phyloP scores from a whole-genome alignment of 2,113 vertebrate species.

The Polypterus senegalus region DNA sequence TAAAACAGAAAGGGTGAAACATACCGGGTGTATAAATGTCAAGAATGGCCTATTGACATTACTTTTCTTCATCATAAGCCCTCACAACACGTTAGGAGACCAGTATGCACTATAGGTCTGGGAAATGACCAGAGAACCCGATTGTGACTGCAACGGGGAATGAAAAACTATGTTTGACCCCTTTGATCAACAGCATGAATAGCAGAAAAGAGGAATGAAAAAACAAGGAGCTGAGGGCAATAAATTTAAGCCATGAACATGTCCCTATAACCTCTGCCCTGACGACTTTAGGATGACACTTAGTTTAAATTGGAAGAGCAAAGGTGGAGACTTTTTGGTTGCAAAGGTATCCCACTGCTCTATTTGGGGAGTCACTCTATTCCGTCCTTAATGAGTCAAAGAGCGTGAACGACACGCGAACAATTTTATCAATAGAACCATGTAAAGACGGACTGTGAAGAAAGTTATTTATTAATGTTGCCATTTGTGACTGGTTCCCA shows the following conservation, averaged over 20 bases:
- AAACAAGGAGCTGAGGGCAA: conserved; percentile 60
- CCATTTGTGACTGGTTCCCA: conserved; percentile 84
- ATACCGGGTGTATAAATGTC: no score
- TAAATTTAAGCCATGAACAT: conserved; percentile 72
- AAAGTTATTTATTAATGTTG: conserved; percentile 94
- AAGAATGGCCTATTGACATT: no score
- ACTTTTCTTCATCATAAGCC: no score
- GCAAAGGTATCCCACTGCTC: conserved; percentile 53
- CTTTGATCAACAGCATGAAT: conserved; percentile 57
- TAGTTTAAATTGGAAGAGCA: conserved; percentile 41
- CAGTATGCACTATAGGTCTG: background rate
- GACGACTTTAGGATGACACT: conserved; percentile 52
- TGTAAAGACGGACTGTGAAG: conserved; percentile 76
- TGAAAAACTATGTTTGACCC: conserved; percentile 41
- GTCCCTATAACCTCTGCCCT: conserved; percentile 78
- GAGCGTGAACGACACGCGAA: conserved; percentile 94
- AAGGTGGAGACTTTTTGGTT: conserved; percentile 40
- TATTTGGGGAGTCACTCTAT: conserved; percentile 45
- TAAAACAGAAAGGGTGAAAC: no score
- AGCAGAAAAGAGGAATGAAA: conserved; percentile 31
- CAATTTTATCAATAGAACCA: conserved; percentile 83
- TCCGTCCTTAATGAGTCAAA: conserved; percentile 66
- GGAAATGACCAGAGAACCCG: background rate
- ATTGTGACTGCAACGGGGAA: conserved; percentile 23
- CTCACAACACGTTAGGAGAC: no score